A percentile compares a stretch with the other conserved stretches of the same genome.
These are phyloP conservation scores for Nerophis ophidion DNA, from an alignment of 2,113 vertebrate species.

Conservation along the genomic window DNA sequence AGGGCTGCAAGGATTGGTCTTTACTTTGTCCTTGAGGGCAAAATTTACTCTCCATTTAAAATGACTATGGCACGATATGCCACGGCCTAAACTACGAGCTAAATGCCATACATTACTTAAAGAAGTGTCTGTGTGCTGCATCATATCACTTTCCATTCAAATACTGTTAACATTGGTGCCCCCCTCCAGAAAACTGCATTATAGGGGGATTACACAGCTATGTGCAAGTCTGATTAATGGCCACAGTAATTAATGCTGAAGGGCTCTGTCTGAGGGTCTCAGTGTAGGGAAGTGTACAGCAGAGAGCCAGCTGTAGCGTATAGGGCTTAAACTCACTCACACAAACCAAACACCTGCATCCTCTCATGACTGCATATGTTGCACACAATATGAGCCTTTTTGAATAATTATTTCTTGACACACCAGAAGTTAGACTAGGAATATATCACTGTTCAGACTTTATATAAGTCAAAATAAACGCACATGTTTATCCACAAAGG, in stretches of 20 bases:
- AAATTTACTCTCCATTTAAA: conserved; percentile 20
- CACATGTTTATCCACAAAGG: not conserved
- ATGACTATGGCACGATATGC: conserved; percentile 9
- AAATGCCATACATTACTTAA: conserved; percentile 62
- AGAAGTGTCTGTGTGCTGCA: conserved; percentile 65
- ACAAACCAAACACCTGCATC: conserved; percentile 43
- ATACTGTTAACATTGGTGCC: conserved; percentile 70
- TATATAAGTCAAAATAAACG: not conserved
- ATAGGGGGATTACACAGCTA: conserved; percentile 69
- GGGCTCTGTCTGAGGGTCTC: conserved; percentile 67
- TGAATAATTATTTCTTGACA: conserved; percentile 11
- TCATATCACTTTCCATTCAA: conserved; percentile 74
- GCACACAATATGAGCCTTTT: conserved; percentile 10
- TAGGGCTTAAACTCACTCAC: conserved; percentile 22
- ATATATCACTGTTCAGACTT: not conserved
- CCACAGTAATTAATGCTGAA: conserved; percentile 75
- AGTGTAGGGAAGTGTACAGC: conserved; percentile 51
- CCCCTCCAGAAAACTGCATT: conserved; percentile 70
- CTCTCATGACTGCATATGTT: conserved; percentile 35
- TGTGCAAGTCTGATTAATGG: conserved; percentile 74
- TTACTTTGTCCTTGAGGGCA: conserved; percentile 13
- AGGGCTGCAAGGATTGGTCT: conserved; percentile 2
- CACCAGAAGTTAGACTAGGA: not conserved
- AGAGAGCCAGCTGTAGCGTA: conserved; percentile 57
- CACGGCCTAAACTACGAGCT: conserved; percentile 15